Evolutionary conservation across 2,797 vertebrate genomes (phyloP).

Genomic region (Tauraco hartlaubi): DNA sequence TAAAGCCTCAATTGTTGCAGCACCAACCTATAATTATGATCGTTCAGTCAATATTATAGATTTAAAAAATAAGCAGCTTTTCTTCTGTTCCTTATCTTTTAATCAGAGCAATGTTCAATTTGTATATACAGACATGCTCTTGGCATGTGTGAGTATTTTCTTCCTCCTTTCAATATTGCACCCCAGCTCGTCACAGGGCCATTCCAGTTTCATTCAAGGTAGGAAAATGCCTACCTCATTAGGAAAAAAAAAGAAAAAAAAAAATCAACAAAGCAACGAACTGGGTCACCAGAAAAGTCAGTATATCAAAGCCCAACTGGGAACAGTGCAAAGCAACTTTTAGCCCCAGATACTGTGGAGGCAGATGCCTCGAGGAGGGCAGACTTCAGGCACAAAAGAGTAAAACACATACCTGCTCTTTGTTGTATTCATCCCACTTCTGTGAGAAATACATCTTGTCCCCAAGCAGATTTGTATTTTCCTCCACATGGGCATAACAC

Average conservation of each 20-base stretch:
- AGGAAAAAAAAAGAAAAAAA: background rate
- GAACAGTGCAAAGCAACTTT: background rate
- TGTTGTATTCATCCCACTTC: background rate
- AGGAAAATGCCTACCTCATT: background rate
- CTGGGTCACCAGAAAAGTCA: background rate
- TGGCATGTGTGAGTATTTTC: background rate
- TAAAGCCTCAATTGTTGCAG: background rate
- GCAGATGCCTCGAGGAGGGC: background rate
- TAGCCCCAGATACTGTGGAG: background rate
- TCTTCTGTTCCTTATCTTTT: slow-evolving; percentile 9
- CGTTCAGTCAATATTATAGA: slow-evolving; percentile 25
- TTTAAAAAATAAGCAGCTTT: background rate
- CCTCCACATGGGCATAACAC: background rate
- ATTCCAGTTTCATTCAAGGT: background rate
- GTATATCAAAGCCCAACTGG: background rate
- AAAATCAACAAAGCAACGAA: background rate
- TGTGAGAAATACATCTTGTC: background rate
- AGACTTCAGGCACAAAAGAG: background rate
- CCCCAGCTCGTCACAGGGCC: background rate
- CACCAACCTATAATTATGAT: background rate
- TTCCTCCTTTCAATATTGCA: background rate
- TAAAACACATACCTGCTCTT: background rate
- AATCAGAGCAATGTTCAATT: background rate
- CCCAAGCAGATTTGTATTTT: background rate
- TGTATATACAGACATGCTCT: background rate